These are phyloP conservation scores for Sebastes fasciatus DNA, from an alignment of 2,113 vertebrate genomes.

Conservation along the genomic window DNA sequence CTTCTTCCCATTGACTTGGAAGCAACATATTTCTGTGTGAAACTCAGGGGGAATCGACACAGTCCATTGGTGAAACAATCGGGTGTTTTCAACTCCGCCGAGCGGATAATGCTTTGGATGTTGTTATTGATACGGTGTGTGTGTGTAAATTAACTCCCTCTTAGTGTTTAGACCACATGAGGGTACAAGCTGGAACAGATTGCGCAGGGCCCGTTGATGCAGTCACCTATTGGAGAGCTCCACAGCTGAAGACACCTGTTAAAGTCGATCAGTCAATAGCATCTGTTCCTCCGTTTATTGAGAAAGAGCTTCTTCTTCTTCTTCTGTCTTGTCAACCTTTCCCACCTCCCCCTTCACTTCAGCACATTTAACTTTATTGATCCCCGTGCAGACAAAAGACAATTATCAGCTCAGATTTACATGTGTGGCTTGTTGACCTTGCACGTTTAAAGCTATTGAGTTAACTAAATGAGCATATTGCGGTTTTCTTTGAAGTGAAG, in stretches of 20 bases:
- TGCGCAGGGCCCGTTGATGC: conserved; percentile 43
- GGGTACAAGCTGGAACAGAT: conserved; percentile 66
- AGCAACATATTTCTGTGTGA: conserved; percentile 37
- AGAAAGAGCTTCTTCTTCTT: conserved; percentile 75
- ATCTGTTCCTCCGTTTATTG: conserved; percentile 71
- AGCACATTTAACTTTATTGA: conserved; percentile 92
- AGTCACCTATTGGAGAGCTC: conserved; percentile 65
- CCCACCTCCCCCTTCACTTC: conserved; percentile 74
- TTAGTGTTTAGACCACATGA: conserved; percentile 56
- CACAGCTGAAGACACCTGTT: conserved; percentile 69
- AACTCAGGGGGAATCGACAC: conserved; percentile 49
- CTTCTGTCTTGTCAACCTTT: conserved; percentile 65
- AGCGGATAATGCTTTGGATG: conserved; percentile 80
- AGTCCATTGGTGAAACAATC: conserved; percentile 71
- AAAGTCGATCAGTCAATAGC: conserved; percentile 64
- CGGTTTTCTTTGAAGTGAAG: conserved; percentile 77
- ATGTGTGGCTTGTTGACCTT: conserved; percentile 89
- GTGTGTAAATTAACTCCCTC: conserved; percentile 76
- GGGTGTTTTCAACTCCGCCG: conserved; percentile 76
- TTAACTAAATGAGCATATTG: conserved; percentile 91
- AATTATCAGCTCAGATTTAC: conserved; percentile 94
- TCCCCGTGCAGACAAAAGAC: conserved; percentile 88
- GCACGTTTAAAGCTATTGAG: conserved; percentile 91
- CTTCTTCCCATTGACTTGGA: neutral
- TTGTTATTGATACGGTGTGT: conserved; percentile 76